Evolutionary conservation across 2,113 vertebrate species (phyloP).

Genomic region (Cyprinodon variegatus): DNA sequence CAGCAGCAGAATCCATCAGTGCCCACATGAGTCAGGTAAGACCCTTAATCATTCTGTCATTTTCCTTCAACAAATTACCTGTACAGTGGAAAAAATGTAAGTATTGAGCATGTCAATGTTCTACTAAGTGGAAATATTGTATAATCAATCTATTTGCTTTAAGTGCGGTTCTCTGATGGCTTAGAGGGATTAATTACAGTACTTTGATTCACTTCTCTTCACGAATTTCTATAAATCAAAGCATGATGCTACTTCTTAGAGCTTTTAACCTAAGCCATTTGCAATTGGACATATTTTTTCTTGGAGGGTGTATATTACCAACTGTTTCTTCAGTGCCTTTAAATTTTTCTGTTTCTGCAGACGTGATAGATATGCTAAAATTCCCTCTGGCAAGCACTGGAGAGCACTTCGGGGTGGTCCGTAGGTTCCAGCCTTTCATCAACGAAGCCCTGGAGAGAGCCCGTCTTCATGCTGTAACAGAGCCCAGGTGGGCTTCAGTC

Average conservation of each 20-base stretch:
- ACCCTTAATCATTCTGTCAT: slow-evolving; percentile 20
- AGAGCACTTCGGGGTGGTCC: slow-evolving; percentile 85
- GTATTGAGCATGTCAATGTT: background rate
- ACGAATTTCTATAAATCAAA: background rate
- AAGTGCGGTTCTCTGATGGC: no score
- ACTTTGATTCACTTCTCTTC: no score
- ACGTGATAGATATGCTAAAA: slow-evolving; percentile 78
- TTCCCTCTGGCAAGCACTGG: slow-evolving; percentile 89
- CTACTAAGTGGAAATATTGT: background rate
- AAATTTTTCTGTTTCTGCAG: slow-evolving; percentile 70
- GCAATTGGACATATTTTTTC: background rate
- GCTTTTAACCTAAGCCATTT: background rate
- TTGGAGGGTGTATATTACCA: background rate
- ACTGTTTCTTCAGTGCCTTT: background rate
- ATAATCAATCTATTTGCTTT: background rate
- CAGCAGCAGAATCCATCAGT: slow-evolving; percentile 80
- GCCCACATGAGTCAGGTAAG: slow-evolving; percentile 87
- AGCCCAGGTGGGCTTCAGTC: slow-evolving; percentile 82
- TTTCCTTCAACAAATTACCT: background rate
- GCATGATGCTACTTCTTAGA: background rate
- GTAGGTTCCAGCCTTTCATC: slow-evolving; percentile 83
- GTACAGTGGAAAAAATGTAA: background rate
- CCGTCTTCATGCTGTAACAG: slow-evolving; percentile 77
- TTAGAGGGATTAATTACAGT: no score
- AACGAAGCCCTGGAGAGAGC: slow-evolving; percentile 84